These are phyloP conservation scores for Epirrita christyi DNA, from an alignment of 2,888 invertebrate genomes.

Conservation along the genomic window DNA sequence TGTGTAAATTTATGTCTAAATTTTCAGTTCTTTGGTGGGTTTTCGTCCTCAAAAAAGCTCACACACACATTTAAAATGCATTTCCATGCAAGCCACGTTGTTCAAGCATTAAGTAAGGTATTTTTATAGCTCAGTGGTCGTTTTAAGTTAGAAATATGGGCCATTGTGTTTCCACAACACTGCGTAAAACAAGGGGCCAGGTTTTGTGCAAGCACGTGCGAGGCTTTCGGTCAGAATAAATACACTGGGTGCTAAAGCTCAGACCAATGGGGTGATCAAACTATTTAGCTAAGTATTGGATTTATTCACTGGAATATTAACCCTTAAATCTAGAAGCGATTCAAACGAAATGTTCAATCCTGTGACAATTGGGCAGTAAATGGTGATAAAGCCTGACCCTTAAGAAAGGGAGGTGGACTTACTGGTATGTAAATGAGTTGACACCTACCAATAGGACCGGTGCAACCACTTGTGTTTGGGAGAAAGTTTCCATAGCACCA, in stretches of 20 bases:
- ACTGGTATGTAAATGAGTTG: slow-evolving; percentile 54
- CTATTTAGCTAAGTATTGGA: not conserved
- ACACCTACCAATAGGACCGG: slow-evolving; percentile 44
- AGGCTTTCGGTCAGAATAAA: slow-evolving; percentile 29
- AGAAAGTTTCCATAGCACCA: slow-evolving; percentile 44
- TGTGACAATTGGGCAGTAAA: too few relatives aligned
- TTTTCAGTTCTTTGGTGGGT: too few relatives aligned
- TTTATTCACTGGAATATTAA: not conserved
- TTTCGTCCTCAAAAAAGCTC: too few relatives aligned
- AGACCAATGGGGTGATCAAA: slow-evolving; percentile 3
- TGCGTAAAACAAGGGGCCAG: slow-evolving; percentile 24
- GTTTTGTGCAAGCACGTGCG: slow-evolving; percentile 54
- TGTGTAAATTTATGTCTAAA: too few relatives aligned
- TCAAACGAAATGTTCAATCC: not conserved
- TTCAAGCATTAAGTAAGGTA: not conserved
- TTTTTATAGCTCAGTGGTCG: slow-evolving; percentile 3
- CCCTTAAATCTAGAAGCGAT: not conserved
- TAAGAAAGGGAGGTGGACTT: slow-evolving; percentile 38
- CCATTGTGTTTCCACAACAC: slow-evolving; percentile 48
- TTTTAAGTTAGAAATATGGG: slow-evolving; percentile 47
- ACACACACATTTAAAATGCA: too few relatives aligned
- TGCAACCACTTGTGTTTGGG: slow-evolving; percentile 42
- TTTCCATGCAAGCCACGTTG: slow-evolving; percentile 2
- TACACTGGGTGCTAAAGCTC: slow-evolving; percentile 13
- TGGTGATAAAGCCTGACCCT: slow-evolving; percentile 4